Evolutionary conservation across 2,888 invertebrate species (phyloP).

Genomic region (Drosophila colorata): DNA sequence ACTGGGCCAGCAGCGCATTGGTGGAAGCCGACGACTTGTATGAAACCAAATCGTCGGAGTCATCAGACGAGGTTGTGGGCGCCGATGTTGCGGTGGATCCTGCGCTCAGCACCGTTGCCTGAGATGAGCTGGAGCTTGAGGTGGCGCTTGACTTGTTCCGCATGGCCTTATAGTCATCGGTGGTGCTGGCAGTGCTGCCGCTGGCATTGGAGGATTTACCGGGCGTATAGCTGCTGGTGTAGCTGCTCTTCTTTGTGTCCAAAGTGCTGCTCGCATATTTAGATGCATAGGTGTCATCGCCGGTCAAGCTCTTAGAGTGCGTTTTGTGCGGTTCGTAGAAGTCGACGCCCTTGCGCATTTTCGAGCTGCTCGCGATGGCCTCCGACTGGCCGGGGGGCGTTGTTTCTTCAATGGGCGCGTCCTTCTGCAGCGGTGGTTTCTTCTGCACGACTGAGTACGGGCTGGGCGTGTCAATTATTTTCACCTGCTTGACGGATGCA

Average conservation of each 20-base stretch:
- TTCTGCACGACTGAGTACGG: slow-evolving; percentile 83
- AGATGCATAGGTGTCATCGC: slow-evolving; percentile 60
- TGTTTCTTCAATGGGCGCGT: slow-evolving; percentile 65
- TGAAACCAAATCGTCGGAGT: slow-evolving; percentile 83
- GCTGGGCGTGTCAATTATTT: slow-evolving; percentile 84
- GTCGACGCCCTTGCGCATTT: slow-evolving; percentile 77
- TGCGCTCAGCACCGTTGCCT: slow-evolving; percentile 83
- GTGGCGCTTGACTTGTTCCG: slow-evolving; percentile 83
- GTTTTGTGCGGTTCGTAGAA: slow-evolving; percentile 83
- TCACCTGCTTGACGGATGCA: slow-evolving; percentile 83
- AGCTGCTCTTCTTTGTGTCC: slow-evolving; percentile 73
- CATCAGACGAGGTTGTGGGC: slow-evolving; percentile 83
- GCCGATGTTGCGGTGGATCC: slow-evolving; percentile 84
- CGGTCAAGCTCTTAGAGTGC: slow-evolving; percentile 67
- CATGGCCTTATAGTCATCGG: slow-evolving; percentile 82
- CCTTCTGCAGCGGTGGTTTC: slow-evolving; percentile 77
- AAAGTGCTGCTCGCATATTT: slow-evolving; percentile 65
- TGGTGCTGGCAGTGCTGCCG: slow-evolving; percentile 71
- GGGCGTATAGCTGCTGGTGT: slow-evolving; percentile 55
- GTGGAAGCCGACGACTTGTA: slow-evolving; percentile 84
- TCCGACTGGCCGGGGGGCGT: slow-evolving; percentile 53
- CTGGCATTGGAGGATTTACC: slow-evolving; percentile 58
- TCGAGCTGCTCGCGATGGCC: slow-evolving; percentile 37
- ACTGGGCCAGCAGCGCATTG: slow-evolving; percentile 84
- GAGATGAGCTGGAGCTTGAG: slow-evolving; percentile 83